These are phyloP conservation scores for Phyllostomus hastatus DNA, from an alignment of 2,113 vertebrate species.

Conservation along the genomic window DNA sequence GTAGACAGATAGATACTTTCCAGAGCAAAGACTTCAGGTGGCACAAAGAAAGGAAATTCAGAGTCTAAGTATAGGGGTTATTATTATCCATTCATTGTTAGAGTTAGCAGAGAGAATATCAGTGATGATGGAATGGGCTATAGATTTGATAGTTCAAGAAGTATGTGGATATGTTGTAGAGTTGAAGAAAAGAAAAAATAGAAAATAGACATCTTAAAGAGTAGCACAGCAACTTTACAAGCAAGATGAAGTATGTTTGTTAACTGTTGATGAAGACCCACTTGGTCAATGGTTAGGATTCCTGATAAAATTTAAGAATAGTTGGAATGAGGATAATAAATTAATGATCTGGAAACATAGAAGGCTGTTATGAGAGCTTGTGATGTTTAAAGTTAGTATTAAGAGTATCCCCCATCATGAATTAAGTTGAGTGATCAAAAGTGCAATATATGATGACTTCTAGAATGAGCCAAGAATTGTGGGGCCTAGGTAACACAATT, in stretches of 20 bases:
- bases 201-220: not conserved
- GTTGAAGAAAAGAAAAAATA: not conserved
- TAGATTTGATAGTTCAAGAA: not conserved
- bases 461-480: not conserved
- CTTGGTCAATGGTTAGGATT: not conserved
- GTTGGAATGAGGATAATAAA: not conserved
- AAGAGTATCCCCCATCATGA: not conserved
- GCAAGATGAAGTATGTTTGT: not conserved
- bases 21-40: not conserved
- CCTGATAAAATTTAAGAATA: not conserved
- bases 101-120: not conserved
- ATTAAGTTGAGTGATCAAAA: not conserved
- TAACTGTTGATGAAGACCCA: not conserved
- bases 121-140: not conserved
- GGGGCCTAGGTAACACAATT: not conserved
- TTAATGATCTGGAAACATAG: not conserved
- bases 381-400: not conserved
- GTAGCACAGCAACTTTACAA: not conserved
- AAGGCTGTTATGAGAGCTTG: not conserved
- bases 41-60: not conserved
- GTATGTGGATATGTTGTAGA: not conserved
- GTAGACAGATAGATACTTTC: not conserved
- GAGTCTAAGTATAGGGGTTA: not conserved
- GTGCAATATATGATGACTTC: not conserved
- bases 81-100: constrained; percentile 16